These are phyloP conservation scores for Lobophora halterata DNA, from an alignment of 2,888 invertebrate genomes.

Conservation along the genomic window DNA sequence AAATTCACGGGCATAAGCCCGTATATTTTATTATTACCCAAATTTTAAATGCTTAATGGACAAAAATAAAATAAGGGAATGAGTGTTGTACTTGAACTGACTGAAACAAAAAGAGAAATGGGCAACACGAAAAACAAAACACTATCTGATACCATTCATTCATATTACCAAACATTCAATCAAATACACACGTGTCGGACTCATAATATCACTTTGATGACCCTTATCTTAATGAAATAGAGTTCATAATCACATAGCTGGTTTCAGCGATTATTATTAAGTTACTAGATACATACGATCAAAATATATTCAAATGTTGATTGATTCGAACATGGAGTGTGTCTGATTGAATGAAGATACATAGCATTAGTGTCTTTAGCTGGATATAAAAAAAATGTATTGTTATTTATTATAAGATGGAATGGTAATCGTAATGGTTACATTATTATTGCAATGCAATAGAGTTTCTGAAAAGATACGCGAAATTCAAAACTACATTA, in stretches of 20 bases:
- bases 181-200: conserved; percentile 39
- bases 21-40: too few relatives aligned
- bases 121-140: conserved; percentile 27
- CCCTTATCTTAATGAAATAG: conserved; percentile 11
- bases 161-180: conserved; percentile 48
- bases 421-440: too few relatives aligned
- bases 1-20: too few relatives aligned
- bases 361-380: conserved; percentile 69
- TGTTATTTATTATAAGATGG: neutral
- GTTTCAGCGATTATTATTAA: conserved; percentile 43
- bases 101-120: conserved; percentile 20
- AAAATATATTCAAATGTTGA: conserved; percentile 78
- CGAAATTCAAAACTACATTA: too few relatives aligned
- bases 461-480: too few relatives aligned
- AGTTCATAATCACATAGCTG: conserved; percentile 4
- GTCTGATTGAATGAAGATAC: conserved; percentile 77
- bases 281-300: conserved; percentile 48
- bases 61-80: too few relatives aligned
- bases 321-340: conserved; percentile 71
- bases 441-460: neutral
- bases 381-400: conserved; percentile 15
- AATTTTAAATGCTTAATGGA: too few relatives aligned
- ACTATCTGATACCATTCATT: conserved; percentile 46
- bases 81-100: too few relatives aligned
- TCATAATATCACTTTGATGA: conserved; percentile 21